Conservation (phyloP, 1,140 invertebrate species). For the Zaprionus camerounensis region DNA sequence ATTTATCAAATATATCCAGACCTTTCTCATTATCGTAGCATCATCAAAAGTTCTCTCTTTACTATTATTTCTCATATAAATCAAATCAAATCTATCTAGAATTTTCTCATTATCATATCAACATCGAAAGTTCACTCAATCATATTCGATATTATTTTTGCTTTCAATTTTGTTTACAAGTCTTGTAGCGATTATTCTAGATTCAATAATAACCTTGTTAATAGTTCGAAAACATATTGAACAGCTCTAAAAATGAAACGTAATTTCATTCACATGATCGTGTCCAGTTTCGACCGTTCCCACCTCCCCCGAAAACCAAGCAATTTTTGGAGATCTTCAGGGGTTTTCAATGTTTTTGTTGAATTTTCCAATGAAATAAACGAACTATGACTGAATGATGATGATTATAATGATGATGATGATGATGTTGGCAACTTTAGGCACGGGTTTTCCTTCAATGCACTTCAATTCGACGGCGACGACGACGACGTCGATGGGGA, state of each 20-base stretch:
- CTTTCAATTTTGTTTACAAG: background rate
- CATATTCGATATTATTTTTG: background rate
- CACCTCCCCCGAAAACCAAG: background rate
- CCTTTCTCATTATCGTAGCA: too few species aligned
- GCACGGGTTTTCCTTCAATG: conserved; percentile 4
- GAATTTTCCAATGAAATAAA: conserved; percentile 7
- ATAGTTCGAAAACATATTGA: conserved; percentile 1
- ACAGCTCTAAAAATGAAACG: background rate
- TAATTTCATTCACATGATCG: conserved; percentile 9
- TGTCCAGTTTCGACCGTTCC: background rate
- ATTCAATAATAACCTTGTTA: background rate
- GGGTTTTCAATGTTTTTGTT: background rate
- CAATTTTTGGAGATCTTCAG: background rate
- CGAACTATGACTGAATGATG: background rate
- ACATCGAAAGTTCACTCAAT: background rate
- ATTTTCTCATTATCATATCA: background rate
- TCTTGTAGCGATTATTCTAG: conserved; percentile 1
- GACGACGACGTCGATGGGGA: background rate
- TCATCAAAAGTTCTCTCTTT: too few species aligned
- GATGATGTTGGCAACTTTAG: background rate
- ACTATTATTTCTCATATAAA: too few species aligned
- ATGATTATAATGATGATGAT: background rate
- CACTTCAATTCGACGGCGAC: background rate
- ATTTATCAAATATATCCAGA: too few species aligned
- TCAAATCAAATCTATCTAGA: background rate